phyloP scores from a whole-genome alignment of 2,888 invertebrate genomes.

The Andrena flavipes region DNA sequence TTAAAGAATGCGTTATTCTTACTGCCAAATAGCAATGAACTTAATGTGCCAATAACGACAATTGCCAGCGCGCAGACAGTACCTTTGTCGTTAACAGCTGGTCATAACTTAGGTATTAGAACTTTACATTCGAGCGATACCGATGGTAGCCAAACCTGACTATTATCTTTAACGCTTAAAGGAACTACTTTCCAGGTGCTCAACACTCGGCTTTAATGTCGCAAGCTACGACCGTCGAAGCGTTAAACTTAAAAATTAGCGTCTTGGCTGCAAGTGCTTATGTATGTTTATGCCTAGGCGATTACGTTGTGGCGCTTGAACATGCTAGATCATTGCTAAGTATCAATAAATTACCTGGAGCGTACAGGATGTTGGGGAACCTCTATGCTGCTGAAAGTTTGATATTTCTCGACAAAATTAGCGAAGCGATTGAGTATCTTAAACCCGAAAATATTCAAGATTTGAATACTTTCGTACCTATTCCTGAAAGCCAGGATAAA shows the following conservation, averaged over 20 bases:
- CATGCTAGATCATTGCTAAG: constrained; percentile 91
- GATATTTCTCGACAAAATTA: constrained; percentile 92
- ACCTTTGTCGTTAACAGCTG: constrained; percentile 74
- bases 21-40: constrained; percentile 85
- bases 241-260: constrained; percentile 85
- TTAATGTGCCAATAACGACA: constrained; percentile 70
- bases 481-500: constrained; percentile 77
- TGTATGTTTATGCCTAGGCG: constrained; percentile 93
- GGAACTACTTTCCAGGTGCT: constrained; percentile 56
- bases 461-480: constrained; percentile 84
- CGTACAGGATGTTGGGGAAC: constrained; percentile 92
- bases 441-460: constrained; percentile 90
- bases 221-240: constrained; percentile 75
- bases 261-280: constrained; percentile 93
- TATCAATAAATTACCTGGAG: constrained; percentile 90
- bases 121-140: background rate
- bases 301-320: constrained; percentile 92
- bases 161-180: constrained; percentile 3
- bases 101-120: constrained; percentile 66
- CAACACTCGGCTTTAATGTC: constrained; percentile 72
- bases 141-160: background rate
- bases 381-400: constrained; percentile 96
- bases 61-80: constrained; percentile 70
- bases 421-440: constrained; percentile 93
- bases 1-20: constrained; percentile 93